Evolutionary conservation across 2,797 vertebrate genomes (phyloP).

Genomic region (Adelosebastes latens): DNA sequence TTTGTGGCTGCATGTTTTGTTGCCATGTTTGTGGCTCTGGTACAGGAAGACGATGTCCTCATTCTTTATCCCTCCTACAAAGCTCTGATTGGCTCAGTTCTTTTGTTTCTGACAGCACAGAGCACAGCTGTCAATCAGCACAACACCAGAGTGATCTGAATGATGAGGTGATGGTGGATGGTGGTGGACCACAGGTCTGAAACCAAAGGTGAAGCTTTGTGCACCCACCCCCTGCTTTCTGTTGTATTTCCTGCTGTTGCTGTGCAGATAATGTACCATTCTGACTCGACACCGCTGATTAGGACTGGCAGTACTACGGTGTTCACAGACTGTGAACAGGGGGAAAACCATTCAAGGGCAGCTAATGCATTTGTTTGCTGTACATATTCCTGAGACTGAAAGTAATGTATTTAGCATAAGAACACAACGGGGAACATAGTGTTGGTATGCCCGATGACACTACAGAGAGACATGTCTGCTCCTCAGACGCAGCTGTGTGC

Average conservation of each 20-base stretch:
- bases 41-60: neutral
- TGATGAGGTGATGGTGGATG: neutral
- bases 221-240: neutral
- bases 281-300: conserved; percentile 1
- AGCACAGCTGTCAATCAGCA: neutral
- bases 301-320: conserved; percentile 17
- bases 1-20: too few species aligned
- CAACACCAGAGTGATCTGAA: neutral
- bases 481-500: neutral
- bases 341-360: neutral
- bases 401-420: conserved; percentile 15
- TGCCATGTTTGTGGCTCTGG: neutral
- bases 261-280: conserved; percentile 23
- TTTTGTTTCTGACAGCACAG: neutral
- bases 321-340: conserved; percentile 15
- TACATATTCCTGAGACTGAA: conserved; percentile 18
- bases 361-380: conserved; percentile 34
- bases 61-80: neutral
- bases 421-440: conserved; percentile 4
- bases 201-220: neutral
- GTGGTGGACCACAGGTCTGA: neutral
- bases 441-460: too few species aligned
- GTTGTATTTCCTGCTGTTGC: neutral
- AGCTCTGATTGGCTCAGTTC: neutral
- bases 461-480: neutral